A percentile compares a stretch with the other conserved stretches of the same genome.
phyloP scores from a whole-genome alignment of 2,113 vertebrate species.

The Hydrolagus affinis region DNA sequence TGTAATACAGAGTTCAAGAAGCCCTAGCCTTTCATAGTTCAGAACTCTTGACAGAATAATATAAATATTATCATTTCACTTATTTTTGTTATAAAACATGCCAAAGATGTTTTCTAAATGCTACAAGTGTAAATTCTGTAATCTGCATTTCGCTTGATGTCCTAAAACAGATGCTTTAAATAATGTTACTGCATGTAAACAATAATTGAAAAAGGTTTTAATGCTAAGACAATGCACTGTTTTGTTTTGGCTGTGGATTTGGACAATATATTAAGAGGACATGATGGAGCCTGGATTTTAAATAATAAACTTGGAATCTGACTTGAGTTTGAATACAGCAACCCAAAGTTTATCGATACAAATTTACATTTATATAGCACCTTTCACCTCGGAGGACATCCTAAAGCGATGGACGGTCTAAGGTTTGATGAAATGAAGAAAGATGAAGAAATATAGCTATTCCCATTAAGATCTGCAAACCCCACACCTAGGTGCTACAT shows the following conservation, averaged over 20 bases:
- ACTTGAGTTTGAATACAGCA: too few relatives aligned
- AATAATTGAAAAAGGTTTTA: neutral
- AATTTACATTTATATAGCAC: too few relatives aligned
- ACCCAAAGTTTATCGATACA: too few relatives aligned
- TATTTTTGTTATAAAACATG: neutral
- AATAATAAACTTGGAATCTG: too few relatives aligned
- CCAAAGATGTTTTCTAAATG: neutral
- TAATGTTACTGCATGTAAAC: neutral
- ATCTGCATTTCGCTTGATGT: neutral
- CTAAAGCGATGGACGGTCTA: too few relatives aligned
- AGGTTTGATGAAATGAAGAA: too few relatives aligned
- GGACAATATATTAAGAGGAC: neutral
- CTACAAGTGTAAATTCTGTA: neutral
- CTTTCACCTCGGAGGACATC: too few relatives aligned
- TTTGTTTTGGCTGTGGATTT: neutral
- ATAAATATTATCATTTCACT: neutral
- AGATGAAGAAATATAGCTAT: too few relatives aligned
- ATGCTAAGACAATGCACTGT: too few relatives aligned
- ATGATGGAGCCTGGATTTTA: too few relatives aligned
- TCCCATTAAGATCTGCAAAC: too few relatives aligned
- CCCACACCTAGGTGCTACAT: too few relatives aligned
- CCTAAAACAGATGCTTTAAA: neutral
- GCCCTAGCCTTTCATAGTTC: neutral
- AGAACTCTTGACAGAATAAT: constrained; percentile 17
- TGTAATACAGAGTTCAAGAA: neutral